Evolutionary conservation across 2,888 invertebrate species (phyloP).

Genomic region (Xanthorhoe designata): DNA sequence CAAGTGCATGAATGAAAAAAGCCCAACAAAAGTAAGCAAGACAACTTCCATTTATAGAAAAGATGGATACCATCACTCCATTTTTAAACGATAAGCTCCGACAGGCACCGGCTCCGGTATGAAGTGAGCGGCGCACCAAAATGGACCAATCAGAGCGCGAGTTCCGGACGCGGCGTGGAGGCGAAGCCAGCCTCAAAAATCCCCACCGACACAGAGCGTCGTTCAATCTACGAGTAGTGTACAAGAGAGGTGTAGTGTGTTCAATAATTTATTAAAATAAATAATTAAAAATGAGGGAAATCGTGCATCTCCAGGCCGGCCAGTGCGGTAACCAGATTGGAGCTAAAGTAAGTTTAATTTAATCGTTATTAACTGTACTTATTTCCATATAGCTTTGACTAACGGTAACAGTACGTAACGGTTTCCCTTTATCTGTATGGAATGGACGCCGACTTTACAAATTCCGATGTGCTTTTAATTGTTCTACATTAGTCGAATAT

Average conservation of each 20-base stretch:
- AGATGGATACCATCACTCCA: slow-evolving; percentile 56
- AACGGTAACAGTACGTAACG: slow-evolving; percentile 39
- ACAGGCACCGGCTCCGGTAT: slow-evolving; percentile 45
- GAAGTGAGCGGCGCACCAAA: slow-evolving; percentile 64
- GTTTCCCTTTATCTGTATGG: slow-evolving; percentile 33
- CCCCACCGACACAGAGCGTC: slow-evolving; percentile 65
- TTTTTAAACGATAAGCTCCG: slow-evolving; percentile 59
- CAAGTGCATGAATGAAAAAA: slow-evolving; percentile 16
- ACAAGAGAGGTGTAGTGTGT: slow-evolving; percentile 79
- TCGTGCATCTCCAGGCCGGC: slow-evolving; percentile 93
- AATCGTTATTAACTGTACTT: slow-evolving; percentile 27
- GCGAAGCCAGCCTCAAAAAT: slow-evolving; percentile 79
- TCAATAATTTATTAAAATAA: slow-evolving; percentile 76
- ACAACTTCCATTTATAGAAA: slow-evolving; percentile 60
- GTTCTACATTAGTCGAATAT: not conserved
- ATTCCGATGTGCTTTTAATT: slow-evolving; percentile 10
- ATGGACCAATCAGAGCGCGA: slow-evolving; percentile 67
- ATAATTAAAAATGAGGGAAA: slow-evolving; percentile 90
- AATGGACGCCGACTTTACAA: slow-evolving; percentile 23
- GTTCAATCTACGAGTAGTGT: slow-evolving; percentile 79
- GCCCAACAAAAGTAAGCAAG: slow-evolving; percentile 21
- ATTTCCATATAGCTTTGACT: slow-evolving; percentile 22
- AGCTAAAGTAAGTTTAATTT: slow-evolving; percentile 73
- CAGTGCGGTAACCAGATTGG: slow-evolving; percentile 95
- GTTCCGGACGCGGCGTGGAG: slow-evolving; percentile 70